Conservation (phyloP, 2,797 vertebrate genomes). For the Tarsius wallacei region DNA sequence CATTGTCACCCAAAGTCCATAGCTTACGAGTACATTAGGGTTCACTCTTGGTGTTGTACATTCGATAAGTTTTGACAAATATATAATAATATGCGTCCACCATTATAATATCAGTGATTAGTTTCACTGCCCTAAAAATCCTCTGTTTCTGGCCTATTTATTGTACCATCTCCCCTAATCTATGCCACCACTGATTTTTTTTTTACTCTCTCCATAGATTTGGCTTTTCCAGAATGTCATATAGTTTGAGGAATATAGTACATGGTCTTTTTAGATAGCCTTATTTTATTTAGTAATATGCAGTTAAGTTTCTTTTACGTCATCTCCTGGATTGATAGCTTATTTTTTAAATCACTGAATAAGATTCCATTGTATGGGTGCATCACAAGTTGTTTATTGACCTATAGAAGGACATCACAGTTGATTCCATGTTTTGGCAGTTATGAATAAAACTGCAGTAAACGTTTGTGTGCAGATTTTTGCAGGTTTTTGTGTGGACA, state of each 20-base stretch:
- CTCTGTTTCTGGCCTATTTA: neutral
- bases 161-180: neutral
- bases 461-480: neutral
- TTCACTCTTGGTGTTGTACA: neutral
- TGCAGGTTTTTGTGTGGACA: neutral
- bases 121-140: neutral
- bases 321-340: neutral
- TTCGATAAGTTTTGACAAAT: neutral
- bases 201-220: neutral
- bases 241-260: neutral
- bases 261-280: neutral
- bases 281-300: neutral
- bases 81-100: neutral
- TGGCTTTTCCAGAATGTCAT: neutral
- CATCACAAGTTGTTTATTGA: neutral
- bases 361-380: neutral
- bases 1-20: neutral
- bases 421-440: neutral
- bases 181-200: neutral
- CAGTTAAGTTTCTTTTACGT: neutral
- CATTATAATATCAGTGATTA: neutral
- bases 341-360: neutral
- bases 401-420: neutral
- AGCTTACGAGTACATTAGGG: neutral
- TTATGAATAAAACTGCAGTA: neutral